A percentile compares a stretch with the other conserved stretches of the same genome.
phyloP scores from a whole-genome alignment of 2,888 invertebrate species.

The Ischnura elegans region DNA sequence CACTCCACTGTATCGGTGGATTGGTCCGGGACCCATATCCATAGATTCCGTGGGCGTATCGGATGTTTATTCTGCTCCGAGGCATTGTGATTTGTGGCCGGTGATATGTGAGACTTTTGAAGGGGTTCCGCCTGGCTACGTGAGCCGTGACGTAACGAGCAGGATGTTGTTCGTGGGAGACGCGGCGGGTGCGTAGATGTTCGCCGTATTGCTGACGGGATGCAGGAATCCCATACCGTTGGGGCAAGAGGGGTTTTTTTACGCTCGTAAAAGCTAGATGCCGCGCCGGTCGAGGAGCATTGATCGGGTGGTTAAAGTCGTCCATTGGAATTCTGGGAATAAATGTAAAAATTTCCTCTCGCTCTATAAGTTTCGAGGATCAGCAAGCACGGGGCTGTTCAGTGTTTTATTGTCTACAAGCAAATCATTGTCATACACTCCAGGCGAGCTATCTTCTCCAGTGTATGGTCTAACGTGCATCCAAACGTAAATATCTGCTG shows the following conservation, averaged over 20 bases:
- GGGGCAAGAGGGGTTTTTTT: not conserved
- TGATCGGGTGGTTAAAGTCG: not conserved
- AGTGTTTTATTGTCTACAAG: not conserved
- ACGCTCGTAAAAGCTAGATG: not conserved
- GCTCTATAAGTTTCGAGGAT: not conserved
- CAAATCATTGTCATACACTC: not conserved
- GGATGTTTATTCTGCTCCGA: constrained; percentile 46
- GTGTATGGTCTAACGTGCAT: not conserved
- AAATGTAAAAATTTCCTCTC: not conserved
- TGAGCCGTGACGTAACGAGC: not conserved
- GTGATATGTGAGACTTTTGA: not conserved
- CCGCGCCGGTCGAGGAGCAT: not conserved
- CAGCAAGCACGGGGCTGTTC: not conserved
- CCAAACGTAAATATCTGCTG: not conserved
- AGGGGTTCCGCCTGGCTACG: not conserved
- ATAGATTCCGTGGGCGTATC: constrained; percentile 23
- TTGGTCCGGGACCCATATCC: not conserved
- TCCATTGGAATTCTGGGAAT: not conserved
- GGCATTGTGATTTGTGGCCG: constrained; percentile 38
- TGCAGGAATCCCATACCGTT: not conserved
- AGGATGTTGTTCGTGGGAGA: not conserved
- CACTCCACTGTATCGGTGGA: not conserved
- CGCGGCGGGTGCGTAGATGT: not conserved
- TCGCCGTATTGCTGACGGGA: not conserved
- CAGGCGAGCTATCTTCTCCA: not conserved